Conservation (phyloP, 2,888 invertebrate genomes). For the Orthosia incerta region DNA sequence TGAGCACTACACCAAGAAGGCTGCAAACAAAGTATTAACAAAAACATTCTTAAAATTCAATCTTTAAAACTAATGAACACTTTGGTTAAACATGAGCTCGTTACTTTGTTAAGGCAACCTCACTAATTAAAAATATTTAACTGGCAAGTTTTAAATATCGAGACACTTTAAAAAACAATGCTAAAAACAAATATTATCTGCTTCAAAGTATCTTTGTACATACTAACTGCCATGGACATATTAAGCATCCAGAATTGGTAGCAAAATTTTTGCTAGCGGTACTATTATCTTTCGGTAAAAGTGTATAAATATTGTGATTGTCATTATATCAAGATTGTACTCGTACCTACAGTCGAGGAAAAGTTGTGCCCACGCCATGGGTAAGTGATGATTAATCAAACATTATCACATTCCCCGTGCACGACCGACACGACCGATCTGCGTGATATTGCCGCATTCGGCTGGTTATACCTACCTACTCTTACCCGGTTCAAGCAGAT, state of each 20-base stretch:
- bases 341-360: conserved; percentile 34
- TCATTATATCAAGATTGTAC: conserved; percentile 34
- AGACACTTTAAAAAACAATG: neutral
- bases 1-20: neutral
- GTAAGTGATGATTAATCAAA: conserved; percentile 35
- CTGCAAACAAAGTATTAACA: neutral
- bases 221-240: neutral
- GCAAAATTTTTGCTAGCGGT: conserved; percentile 12
- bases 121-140: neutral
- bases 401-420: conserved; percentile 12
- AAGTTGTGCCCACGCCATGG: conserved; percentile 36
- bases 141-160: neutral
- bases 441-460: conserved; percentile 48
- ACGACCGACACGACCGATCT: conserved; percentile 24
- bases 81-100: neutral
- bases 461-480: conserved; percentile 30
- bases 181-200: neutral
- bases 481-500: conserved; percentile 55
- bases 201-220: neutral
- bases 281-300: conserved; percentile 42
- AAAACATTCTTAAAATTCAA: neutral
- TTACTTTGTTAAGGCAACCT: neutral
- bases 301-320: conserved; percentile 41
- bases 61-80: too few relatives aligned
- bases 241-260: neutral